Conservation (phyloP, 2,113 vertebrate genomes). For the Cacatua alba region DNA sequence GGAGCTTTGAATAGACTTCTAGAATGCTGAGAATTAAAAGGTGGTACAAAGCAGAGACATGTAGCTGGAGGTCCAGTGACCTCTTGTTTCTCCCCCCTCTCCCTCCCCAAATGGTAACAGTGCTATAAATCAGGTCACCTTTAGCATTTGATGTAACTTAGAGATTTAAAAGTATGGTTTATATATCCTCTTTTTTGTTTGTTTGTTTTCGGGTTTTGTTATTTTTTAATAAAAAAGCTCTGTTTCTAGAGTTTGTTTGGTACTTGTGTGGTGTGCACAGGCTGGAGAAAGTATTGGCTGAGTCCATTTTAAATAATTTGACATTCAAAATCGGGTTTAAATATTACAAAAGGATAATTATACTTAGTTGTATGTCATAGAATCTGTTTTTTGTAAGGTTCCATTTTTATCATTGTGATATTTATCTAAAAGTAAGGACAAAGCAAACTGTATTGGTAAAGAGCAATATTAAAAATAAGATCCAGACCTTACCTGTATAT, state of each 20-base stretch:
- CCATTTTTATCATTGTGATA: background rate
- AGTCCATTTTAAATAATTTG: background rate
- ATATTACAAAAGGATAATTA: background rate
- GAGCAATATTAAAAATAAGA: background rate
- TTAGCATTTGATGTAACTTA: background rate
- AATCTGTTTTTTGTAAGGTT: background rate
- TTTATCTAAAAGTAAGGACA: background rate
- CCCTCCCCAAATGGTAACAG: background rate
- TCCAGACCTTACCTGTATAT: background rate
- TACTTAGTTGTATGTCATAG: background rate
- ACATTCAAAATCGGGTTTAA: fast-evolving
- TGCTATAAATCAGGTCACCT: background rate
- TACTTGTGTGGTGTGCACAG: background rate
- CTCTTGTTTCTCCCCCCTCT: background rate
- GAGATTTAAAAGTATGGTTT: background rate
- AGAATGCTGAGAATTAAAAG: background rate
- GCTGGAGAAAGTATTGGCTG: background rate
- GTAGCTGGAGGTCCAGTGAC: background rate
- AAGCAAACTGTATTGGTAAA: background rate
- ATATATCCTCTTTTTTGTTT: background rate
- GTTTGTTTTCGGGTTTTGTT: background rate
- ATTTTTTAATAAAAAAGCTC: background rate
- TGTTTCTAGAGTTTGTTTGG: background rate
- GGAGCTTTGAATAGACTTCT: background rate
- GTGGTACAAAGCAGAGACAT: background rate